A percentile compares a stretch with the other conserved stretches of the same genome.
phyloP scores from a whole-genome alignment of 1,140 invertebrate species.

The Drosophila bifasciata region DNA sequence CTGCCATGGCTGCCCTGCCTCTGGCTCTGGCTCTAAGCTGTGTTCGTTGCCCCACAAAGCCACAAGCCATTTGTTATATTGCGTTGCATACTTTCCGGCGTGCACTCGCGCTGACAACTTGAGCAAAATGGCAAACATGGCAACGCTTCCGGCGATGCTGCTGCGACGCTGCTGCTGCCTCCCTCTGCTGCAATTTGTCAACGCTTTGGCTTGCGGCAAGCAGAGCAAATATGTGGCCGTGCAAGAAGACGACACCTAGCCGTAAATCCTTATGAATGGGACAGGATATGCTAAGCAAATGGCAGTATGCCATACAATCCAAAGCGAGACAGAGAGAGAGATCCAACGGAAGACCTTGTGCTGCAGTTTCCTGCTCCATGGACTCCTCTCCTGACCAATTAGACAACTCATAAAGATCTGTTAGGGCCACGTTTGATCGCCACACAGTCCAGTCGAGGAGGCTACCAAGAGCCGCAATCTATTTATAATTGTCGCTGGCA shows the following conservation, averaged over 20 bases:
- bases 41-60: conserved; percentile 41
- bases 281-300: conserved; percentile 14
- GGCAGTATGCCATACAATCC: conserved; percentile 6
- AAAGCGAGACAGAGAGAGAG: no score
- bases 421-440: conserved; percentile 29
- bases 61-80: conserved; percentile 67
- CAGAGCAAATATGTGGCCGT: conserved; percentile 61
- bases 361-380: conserved; percentile 19
- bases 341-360: neutral
- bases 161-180: conserved; percentile 15
- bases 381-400: conserved; percentile 34
- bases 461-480: conserved; percentile 41
- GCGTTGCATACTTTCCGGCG: conserved; percentile 65
- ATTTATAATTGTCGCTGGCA: conserved; percentile 70
- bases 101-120: conserved; percentile 67
- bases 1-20: neutral
- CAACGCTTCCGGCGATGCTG: conserved; percentile 5
- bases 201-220: conserved; percentile 71
- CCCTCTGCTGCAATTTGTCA: conserved; percentile 65
- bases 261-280: conserved; percentile 74
- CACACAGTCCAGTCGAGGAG: conserved; percentile 5
- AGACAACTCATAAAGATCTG: conserved; percentile 18
- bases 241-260: conserved; percentile 48
- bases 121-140: conserved; percentile 75
- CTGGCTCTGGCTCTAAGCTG: conserved; percentile 6